phyloP scores from a whole-genome alignment of 2,113 vertebrate genomes.

The Leucopsar rothschildi region DNA sequence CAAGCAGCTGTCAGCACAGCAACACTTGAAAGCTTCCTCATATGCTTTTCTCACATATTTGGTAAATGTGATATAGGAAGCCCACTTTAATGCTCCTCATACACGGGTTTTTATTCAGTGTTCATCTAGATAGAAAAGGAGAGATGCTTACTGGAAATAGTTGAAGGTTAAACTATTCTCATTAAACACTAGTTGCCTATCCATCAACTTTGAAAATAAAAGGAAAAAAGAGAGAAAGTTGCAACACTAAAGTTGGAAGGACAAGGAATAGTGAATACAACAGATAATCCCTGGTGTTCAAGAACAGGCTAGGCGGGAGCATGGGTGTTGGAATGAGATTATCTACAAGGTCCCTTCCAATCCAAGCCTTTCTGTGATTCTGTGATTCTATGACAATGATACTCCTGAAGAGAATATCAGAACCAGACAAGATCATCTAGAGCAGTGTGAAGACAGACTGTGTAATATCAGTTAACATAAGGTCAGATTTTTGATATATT shows the following conservation, averaged over 20 bases:
- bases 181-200: neutral
- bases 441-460: neutral
- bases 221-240: neutral
- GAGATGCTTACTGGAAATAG: neutral
- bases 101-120: neutral
- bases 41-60: neutral
- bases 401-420: neutral
- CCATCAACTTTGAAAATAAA: neutral
- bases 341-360: neutral
- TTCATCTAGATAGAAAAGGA: neutral
- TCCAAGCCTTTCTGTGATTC: neutral
- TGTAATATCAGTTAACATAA: neutral
- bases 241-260: neutral
- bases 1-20: neutral
- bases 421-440: neutral
- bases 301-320: neutral
- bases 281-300: neutral
- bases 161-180: neutral
- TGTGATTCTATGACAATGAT: neutral
- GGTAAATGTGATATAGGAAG: neutral
- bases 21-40: neutral
- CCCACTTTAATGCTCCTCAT: neutral
- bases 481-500: neutral
- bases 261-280: neutral
- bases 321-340: rapidly evolving